Base-by-base conservation (phyloP, 2,888 invertebrate genomes). In the Subacronicta megacephala region DNA sequence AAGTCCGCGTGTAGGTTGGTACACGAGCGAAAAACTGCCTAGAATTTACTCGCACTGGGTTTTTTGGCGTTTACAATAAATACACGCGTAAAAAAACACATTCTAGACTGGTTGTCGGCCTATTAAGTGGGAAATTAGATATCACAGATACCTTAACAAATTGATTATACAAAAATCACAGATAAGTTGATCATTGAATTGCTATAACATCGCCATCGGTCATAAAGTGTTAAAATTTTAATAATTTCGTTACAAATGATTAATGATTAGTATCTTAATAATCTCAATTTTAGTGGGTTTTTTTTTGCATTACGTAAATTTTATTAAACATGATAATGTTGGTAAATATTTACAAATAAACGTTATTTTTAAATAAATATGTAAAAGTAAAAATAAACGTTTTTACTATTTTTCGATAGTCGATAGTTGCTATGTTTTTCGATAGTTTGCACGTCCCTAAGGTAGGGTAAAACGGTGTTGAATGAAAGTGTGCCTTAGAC, bases 401-500 rank as follows among this genome's bases (percentile, higher is more conserved):
- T n/a, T n/a, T n/a, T 18, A 18, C 4, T 18, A 18, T 3, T 44
- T 42, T 52, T 70, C 51, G 51, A 57, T 50, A 36, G 42, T 53
- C 52, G 45, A 57, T 38, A 46, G 4, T n/a, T n/a, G n/a, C n/a
- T n/a, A n/a, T n/a, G n/a, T n/a, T n/a, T n/a, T n/a, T 53, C 52
- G 45, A 57, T 38, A 46, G 4, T 47, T 41, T 52, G 31, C 7
- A 12, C 71, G 50, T 62, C 66, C 16, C 59, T 70, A 60, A 7
- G 15, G 13, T 15, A 43, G 18, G 38, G 52, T 40, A 62, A 61
- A 51, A 31, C 36, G 13, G 29, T 55, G 7, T 62, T 74, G 66
- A 73, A 72, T 75, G 63, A 53, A 62, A 68, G 65, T 61, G 69
- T 72, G 67, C 70, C 55, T 41, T 15, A 33, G 40, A 50, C 57